Evolutionary conservation across 1,140 invertebrate species (phyloP), one percentile per base, ranked within the genome.

Genomic region (Drosophila repleta): DNA sequence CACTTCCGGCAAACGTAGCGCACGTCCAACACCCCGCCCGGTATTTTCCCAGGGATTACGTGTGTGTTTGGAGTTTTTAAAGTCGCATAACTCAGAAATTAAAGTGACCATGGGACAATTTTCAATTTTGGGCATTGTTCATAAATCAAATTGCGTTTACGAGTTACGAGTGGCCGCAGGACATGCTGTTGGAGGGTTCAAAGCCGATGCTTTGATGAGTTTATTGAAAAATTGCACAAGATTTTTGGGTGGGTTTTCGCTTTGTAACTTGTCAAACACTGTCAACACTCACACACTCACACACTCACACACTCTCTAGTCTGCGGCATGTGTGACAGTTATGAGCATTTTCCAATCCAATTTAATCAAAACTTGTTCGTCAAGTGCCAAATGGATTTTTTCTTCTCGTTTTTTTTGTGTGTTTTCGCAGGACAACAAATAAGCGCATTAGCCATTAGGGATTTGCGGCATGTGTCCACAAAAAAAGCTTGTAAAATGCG

Each of bases 31-130:
- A 8, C 29, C 18, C 43, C 17, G 8, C 5, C 41, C 15, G 35
- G 21, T 57, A 66, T 63, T 65, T 35, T 65, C 74, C 29, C 20
- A 41, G 1, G 32, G 32, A 13, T 70, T 51, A 17, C 48, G 18
- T 24, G 26, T 63, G 48, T 18, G 37, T 35, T 29, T 51, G 65
- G 63, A 56, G 70, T 46, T 75, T 88, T 88, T 88, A 83, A 88
- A 88, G 76, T 88, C 79, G 76, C 79, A 88, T 88, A 88, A 88
- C 79, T 88, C 83, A 83, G 75, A 79, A 88, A 88, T 88, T 88
- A 79, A 88, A 88, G 83, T 88, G 83, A 88, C 83, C 83, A 88
- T 88, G 83, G 58, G 84, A 88, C 79, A 82, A 87, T 87, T 87
- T 87, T 78, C 72, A 88, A 79, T 88, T 88, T 13, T 88, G 56